Base-by-base conservation (phyloP, 2,888 invertebrate genomes). In the Notocelia uddmanniana region DNA sequence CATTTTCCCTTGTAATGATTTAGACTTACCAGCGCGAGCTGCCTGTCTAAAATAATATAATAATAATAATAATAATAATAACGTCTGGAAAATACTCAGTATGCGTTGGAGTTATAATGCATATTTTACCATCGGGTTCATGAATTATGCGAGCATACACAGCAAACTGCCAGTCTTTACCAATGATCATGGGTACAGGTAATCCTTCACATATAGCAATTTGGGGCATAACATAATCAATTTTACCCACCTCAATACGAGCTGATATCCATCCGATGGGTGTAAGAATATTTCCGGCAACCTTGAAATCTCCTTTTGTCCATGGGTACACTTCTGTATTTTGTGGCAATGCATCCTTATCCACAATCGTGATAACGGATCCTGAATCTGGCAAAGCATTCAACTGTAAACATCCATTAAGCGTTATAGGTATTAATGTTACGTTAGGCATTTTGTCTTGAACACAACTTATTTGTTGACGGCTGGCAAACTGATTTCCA, bases 61-160 rank as follows among this genome's bases (percentile, higher is more conserved):
- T n/a, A n/a, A n/a, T n/a, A n/a, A n/a, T n/a, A n/a, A n/a, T n/a
- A n/a, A n/a, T n/a, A n/a, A n/a, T n/a, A n/a, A n/a, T n/a, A n/a
- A 34, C 34, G 8, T 3, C 34, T 34, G 34, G 34, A 34, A 34
- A 34, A 34, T 34, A 34, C 8, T 34, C 34, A 34, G 34, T 34
- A 8, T 34, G 34, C 3, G 34, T 34, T 6, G 26, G 26, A 2
- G 26, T 26, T 26, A n/a, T n/a, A n/a, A n/a, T n/a, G n/a, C n/a
- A n/a, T n/a, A n/a, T n/a, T n/a, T n/a, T n/a, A n/a, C n/a, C 66
- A 66, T 66, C 66, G 1, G 45, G 66, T 18, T 67, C 67, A 48
- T 57, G 58, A 31, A 67, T 57, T 11, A 58, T 58, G 5, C 67
- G 18, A 1, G 67, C 67, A 48, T 67, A 58, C 2, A 67, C 67